Evolutionary conservation across 2,888 invertebrate genomes (phyloP), one percentile per base, ranked within the genome.

Genomic region (Melipona beecheii): DNA sequence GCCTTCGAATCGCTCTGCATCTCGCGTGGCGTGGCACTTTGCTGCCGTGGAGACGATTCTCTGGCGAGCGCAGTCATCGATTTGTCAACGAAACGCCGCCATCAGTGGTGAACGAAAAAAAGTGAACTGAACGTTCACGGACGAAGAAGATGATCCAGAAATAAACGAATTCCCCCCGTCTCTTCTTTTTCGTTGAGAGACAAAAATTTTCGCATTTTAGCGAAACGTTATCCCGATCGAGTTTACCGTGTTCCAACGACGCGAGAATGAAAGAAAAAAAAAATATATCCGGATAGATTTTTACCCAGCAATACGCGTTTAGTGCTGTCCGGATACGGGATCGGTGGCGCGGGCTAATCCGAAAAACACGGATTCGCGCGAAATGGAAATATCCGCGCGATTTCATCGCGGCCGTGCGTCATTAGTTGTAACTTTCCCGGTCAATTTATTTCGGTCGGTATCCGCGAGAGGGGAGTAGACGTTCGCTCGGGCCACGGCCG

Each of bases 11-110:
- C 77, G 64, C 78, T 83, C 79, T 83, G 71, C 85, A 83, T 75
- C 80, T 80, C 27, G 52, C 82, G 5, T 4, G 77, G 79, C 81
- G n/a, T n/a, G 27, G 58, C 84, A 86, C 86, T 86, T 89, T 85
- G 89, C 86, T 9, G 1, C 74, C 86, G 60, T 11, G 50, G 52
- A 77, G 76, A 72, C 71, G 36, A 64, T 21, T 64, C 64, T 36
- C 31, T 60, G 27, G 19, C 60, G 5, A 17, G 24, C 21, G 36
- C 2, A 27, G 36, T 49, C 43, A 65, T 74, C 64, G 52, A 52
- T 64, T 65, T 24, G 27, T 43, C 43, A 21, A 24, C 4, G 3
- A 24, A 9, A n/a, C 17, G 9, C 43, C 43, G 43, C 9, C 11
- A 9, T 2, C 43, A 43, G 43, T 36, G 36, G 36, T 36, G n/a